These are phyloP conservation scores for Branchellion lobata DNA, from an alignment of 2,888 invertebrate genomes.

Conservation along the genomic window DNA sequence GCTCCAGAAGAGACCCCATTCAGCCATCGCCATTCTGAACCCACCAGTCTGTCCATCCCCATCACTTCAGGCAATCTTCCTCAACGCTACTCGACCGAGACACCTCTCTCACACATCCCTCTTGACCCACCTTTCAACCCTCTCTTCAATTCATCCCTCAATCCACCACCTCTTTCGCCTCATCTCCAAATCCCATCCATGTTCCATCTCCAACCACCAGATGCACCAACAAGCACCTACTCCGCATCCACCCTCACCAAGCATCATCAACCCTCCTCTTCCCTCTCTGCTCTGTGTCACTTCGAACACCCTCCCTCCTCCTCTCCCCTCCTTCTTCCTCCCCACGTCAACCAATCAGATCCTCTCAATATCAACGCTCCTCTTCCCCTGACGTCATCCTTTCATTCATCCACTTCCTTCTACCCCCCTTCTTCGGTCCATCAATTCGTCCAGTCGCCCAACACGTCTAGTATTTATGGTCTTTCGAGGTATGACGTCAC, in stretches of 20 bases:
- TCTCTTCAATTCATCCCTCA: too few species aligned
- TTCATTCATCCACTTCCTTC: too few species aligned
- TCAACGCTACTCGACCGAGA: background rate
- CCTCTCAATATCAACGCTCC: conserved; percentile 1
- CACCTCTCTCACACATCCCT: background rate
- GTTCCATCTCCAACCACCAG: too few species aligned
- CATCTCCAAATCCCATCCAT: too few species aligned
- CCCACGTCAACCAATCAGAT: conserved; percentile 11
- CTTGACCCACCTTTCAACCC: background rate
- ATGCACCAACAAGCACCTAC: too few species aligned
- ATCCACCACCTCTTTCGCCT: background rate
- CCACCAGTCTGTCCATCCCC: too few species aligned
- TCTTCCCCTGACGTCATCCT: too few species aligned
- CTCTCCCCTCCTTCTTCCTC: background rate
- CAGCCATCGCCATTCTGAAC: too few species aligned
- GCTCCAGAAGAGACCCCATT: too few species aligned
- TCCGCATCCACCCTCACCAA: background rate
- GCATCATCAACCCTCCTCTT: background rate
- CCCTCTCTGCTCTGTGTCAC: background rate
- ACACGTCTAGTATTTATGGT: background rate
- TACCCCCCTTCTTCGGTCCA: background rate
- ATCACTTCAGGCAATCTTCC: too few species aligned
- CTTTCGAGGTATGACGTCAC: too few species aligned
- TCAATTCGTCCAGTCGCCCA: background rate
- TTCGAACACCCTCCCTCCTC: background rate